Conservation (phyloP, 2,888 invertebrate genomes). For the Eilema caniola region DNA sequence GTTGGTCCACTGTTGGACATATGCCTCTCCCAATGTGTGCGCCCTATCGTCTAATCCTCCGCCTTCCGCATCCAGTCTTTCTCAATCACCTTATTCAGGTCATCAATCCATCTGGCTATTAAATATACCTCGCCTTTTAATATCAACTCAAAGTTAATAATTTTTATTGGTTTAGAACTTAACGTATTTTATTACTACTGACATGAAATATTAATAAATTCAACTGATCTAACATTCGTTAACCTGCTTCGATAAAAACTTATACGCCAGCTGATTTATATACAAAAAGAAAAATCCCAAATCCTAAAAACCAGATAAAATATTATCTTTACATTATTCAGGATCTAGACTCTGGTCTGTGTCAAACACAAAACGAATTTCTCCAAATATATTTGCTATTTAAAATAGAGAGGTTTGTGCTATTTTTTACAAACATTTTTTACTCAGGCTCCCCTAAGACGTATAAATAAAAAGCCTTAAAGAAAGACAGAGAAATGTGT, state of each 20-base stretch:
- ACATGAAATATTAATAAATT: not conserved
- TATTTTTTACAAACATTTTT: constrained; percentile 48
- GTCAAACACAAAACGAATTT: constrained; percentile 41
- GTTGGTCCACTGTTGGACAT: too few species aligned
- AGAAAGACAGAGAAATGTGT: constrained; percentile 52
- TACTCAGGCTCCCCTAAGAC: constrained; percentile 46
- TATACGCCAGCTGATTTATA: not conserved
- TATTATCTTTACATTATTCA: constrained; percentile 35
- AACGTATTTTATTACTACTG: not conserved
- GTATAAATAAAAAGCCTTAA: constrained; percentile 52
- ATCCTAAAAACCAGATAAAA: not conserved
- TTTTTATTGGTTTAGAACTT: not conserved
- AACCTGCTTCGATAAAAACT: too few species aligned
- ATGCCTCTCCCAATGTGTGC: too few species aligned
- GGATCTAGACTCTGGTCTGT: constrained; percentile 33
- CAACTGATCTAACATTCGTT: not conserved
- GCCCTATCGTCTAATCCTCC: too few species aligned
- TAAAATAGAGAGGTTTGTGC: constrained; percentile 43
- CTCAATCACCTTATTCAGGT: too few species aligned
- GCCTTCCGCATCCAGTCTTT: too few species aligned
- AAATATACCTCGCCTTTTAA: not conserved
- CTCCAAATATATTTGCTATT: constrained; percentile 36
- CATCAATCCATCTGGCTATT: too few species aligned
- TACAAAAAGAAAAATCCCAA: not conserved
- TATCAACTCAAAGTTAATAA: not conserved